Conservation (phyloP, 92 coral and sea anemone species). For the Paragorgia papillata region DNA sequence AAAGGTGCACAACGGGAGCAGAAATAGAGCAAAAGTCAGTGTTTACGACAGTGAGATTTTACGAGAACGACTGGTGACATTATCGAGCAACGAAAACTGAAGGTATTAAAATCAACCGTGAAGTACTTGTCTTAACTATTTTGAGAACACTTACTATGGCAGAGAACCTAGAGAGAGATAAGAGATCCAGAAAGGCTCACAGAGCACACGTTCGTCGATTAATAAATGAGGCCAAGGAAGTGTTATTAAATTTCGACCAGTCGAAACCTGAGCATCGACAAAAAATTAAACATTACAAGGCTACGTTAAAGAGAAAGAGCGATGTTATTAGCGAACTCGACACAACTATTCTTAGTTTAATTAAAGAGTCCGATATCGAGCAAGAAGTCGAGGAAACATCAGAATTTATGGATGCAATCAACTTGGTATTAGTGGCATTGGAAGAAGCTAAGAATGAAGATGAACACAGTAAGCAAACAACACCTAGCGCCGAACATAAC, state of each 20-base stretch:
- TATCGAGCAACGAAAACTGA: neutral
- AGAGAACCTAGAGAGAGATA: slow-evolving; percentile 30
- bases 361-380: neutral
- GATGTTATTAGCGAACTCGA: slow-evolving; percentile 17
- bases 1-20: no score
- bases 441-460: slow-evolving; percentile 23
- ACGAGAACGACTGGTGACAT: no score
- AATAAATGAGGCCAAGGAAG: slow-evolving; percentile 32
- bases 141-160: neutral
- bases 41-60: neutral
- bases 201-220: slow-evolving; percentile 30
- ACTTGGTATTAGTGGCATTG: slow-evolving; percentile 21
- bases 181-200: slow-evolving; percentile 34
- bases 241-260: neutral
- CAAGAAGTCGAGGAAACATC: no score
- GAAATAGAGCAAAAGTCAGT: neutral
- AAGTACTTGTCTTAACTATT: neutral
- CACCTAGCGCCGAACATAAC: neutral
- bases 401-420: slow-evolving; percentile 36
- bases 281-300: slow-evolving; percentile 37
- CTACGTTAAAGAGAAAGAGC: slow-evolving; percentile 19
- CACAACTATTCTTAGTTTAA: neutral
- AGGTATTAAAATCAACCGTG: neutral
- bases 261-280: slow-evolving; percentile 19
- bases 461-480: neutral